phyloP scores from a whole-genome alignment of 2,113 vertebrate genomes.

The Chionodraco myersi region DNA sequence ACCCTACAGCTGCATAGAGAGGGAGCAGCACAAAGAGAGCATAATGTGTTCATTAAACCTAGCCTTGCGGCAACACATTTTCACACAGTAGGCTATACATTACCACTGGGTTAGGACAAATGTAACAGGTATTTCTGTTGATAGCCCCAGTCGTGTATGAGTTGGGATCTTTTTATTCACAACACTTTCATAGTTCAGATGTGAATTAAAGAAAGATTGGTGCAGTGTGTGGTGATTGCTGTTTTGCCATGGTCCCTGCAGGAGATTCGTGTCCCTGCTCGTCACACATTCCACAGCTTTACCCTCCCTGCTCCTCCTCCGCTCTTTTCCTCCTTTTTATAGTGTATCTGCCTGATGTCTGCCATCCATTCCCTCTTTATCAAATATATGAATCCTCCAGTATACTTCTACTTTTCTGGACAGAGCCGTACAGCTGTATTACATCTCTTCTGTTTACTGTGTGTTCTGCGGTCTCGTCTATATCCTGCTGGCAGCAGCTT shows the following conservation, averaged over 20 bases:
- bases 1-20: conserved; percentile 46
- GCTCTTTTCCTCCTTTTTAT: conserved; percentile 17
- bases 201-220: conserved; percentile 1
- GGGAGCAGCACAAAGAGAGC: conserved; percentile 49
- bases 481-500: conserved; percentile 10
- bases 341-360: conserved; percentile 6
- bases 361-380: conserved; percentile 18
- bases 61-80: conserved; percentile 31
- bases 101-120: conserved; percentile 14
- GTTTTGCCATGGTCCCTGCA: conserved; percentile 46
- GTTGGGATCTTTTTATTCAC: conserved; percentile 31
- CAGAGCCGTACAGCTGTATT: neutral
- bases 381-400: conserved; percentile 12
- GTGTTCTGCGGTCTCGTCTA: conserved; percentile 27
- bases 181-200: neutral
- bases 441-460: conserved; percentile 8
- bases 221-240: conserved; percentile 41
- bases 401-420: neutral
- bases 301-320: conserved; percentile 51
- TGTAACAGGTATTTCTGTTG: conserved; percentile 15
- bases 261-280: conserved; percentile 76
- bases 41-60: conserved; percentile 41
- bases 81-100: conserved; percentile 7
- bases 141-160: neutral
- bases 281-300: conserved; percentile 76